These are phyloP conservation scores for Polydrusus pterygomalis DNA, from an alignment of 2,888 invertebrate genomes.

Conservation along the genomic window DNA sequence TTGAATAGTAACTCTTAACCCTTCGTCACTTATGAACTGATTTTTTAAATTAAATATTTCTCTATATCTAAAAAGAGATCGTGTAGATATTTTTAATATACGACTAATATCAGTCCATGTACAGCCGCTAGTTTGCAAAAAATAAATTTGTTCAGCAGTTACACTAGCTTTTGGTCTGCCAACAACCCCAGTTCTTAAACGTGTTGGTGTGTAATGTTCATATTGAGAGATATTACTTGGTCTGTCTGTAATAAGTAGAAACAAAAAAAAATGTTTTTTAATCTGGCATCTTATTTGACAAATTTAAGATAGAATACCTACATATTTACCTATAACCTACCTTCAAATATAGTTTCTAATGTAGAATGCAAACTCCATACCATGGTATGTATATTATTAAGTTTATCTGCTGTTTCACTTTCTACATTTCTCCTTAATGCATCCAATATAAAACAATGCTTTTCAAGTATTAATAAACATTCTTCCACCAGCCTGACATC, in stretches of 20 bases:
- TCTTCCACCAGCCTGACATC: constrained; percentile 5
- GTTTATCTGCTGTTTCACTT: constrained; percentile 10
- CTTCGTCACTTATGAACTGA: constrained; percentile 1
- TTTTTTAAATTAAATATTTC: constrained; percentile 9
- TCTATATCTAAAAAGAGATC: constrained; percentile 9
- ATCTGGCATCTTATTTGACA: neutral
- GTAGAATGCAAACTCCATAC: constrained; percentile 6
- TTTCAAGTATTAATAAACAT: constrained; percentile 10
- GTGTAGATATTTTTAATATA: constrained; percentile 7
- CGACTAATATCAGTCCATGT: constrained; percentile 6
- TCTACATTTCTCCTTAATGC: constrained; percentile 7
- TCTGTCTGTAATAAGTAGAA: constrained; percentile 4
- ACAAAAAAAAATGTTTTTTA: neutral
- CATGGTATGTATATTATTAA: constrained; percentile 8
- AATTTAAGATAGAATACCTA: neutral
- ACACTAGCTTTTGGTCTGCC: constrained; percentile 10
- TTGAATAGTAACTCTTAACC: constrained; percentile 3
- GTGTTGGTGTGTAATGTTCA: constrained; percentile 10
- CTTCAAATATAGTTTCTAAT: constrained; percentile 10
- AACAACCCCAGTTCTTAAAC: constrained; percentile 4
- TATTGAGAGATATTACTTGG: constrained; percentile 10
- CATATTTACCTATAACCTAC: neutral
- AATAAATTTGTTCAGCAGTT: constrained; percentile 4
- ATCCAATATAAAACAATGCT: constrained; percentile 1
- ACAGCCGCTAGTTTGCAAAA: constrained; percentile 10